Evolutionary conservation across 1,140 invertebrate genomes (phyloP), one percentile per base, ranked within the genome.

Genomic region (Drosophila kikkawai): DNA sequence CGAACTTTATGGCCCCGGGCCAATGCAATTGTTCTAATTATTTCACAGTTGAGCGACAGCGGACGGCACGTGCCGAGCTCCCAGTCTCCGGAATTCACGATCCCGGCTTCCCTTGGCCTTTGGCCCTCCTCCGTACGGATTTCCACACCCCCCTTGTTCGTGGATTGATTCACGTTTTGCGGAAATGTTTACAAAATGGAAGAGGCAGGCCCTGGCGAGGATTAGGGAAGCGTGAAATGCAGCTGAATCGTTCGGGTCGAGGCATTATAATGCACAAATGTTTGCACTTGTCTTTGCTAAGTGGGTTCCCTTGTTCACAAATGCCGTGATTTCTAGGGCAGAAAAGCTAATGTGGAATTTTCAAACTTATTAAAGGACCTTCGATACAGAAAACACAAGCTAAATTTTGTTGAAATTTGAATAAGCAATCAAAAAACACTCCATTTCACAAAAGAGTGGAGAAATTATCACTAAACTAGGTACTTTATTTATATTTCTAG

Each of bases 1-100:
- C 60, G 50, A 78, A 71, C 67, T 81, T 69, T 47, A 48, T 70
- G 47, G 42, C 80, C 70, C 70, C 53, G 75, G 79, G 70, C 84
- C 47, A 75, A 87, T 87, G 77, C 84, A 87, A 87, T 87, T 87
- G 80, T 69, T 79, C 50, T 87, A 87, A 87, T 84, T 88, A 80
- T 88, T 78, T 83, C 57, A 57, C 41, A 78, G 71, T 60, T 47
- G 55, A 83, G 67, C 69, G 73, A 61, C 55, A 61, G 67, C 69
- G 73, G 47, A 36, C 57, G 44, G 84, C 80, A 88, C 84, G 78
- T 84, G 84, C 75, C 51, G 32, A 9, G 37, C 36, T 70, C 67
- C 45, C 55, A 60, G 67, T 42, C 68, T 37, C 44, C 66, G 66
- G 69, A 51, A 71, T 15, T 32, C 45, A 44, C 26, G 51, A 37